A percentile compares a stretch with the other conserved stretches of the same genome.
Evolutionary conservation across 2,888 invertebrate species (phyloP).

Genomic region (Drosophila nr. perissopoda): DNA sequence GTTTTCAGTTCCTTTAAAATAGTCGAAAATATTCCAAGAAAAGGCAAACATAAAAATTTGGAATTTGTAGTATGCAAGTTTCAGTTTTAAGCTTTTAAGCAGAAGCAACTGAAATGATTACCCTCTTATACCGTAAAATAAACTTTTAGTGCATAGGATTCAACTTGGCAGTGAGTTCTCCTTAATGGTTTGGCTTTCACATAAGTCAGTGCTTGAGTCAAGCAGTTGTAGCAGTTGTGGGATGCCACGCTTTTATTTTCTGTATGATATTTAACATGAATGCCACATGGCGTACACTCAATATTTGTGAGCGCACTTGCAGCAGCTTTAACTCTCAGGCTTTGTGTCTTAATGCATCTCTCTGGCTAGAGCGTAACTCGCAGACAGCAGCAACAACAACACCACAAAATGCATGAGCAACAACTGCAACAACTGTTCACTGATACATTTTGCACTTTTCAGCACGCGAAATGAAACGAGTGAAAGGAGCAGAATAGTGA

Average conservation of each 20-base stretch:
- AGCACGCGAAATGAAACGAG: background rate
- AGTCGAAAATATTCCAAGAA: background rate
- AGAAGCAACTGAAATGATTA: background rate
- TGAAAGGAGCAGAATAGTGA: background rate
- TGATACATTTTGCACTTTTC: constrained; percentile 39
- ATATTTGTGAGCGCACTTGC: constrained; percentile 27
- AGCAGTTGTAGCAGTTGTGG: constrained; percentile 3
- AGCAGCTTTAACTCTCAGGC: constrained; percentile 46
- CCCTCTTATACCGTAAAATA: background rate
- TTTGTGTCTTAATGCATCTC: constrained; percentile 52
- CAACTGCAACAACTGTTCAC: constrained; percentile 15
- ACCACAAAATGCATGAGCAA: background rate
- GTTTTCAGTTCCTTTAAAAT: background rate
- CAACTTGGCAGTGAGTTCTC: no score
- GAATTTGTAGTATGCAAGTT: background rate
- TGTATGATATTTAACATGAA: constrained; percentile 5
- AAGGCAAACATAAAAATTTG: background rate
- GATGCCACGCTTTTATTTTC: constrained; percentile 5
- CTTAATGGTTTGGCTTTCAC: background rate
- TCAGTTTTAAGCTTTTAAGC: background rate
- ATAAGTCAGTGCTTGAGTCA: constrained; percentile 10
- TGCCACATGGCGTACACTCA: constrained; percentile 25
- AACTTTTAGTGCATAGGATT: background rate
- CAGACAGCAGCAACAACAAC: background rate
- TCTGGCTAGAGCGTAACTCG: constrained; percentile 43